Conservation (phyloP, 1,140 invertebrate species). For the Scaptodrosophila lebanonensis region DNA sequence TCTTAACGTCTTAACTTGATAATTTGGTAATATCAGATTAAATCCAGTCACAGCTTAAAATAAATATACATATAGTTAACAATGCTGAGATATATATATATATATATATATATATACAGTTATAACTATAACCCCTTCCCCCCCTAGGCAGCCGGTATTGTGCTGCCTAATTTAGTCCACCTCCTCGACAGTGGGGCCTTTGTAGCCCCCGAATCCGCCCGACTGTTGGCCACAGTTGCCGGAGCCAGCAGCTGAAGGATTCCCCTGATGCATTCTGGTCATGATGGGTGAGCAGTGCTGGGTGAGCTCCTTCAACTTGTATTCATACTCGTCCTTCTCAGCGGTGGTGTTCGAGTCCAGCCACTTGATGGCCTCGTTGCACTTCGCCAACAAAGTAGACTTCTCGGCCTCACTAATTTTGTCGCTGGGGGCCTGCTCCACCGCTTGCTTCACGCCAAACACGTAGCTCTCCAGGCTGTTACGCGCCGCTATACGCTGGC, state of each 20-base stretch:
- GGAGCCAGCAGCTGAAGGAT: slow-evolving; percentile 73
- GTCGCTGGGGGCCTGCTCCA: slow-evolving; percentile 78
- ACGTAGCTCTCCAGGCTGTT: slow-evolving; percentile 84
- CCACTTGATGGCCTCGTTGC: slow-evolving; percentile 81
- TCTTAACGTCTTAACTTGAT: too few species aligned
- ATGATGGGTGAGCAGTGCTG: slow-evolving; percentile 79
- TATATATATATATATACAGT: too few species aligned
- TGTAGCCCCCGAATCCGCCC: slow-evolving; percentile 76
- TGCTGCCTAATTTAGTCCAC: slow-evolving; percentile 83
- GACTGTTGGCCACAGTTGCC: slow-evolving; percentile 75
- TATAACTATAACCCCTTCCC: too few species aligned
- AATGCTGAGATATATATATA: too few species aligned
- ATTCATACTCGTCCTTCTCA: slow-evolving; percentile 83
- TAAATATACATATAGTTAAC: too few species aligned
- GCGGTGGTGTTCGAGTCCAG: slow-evolving; percentile 81
- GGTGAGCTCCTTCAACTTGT: slow-evolving; percentile 80
- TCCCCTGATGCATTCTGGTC: slow-evolving; percentile 78
- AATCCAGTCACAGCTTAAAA: too few species aligned
- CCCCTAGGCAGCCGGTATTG: too few species aligned
- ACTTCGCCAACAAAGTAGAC: slow-evolving; percentile 80
- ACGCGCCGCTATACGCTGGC: slow-evolving; percentile 80
- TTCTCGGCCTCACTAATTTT: slow-evolving; percentile 82
- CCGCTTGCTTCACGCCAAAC: slow-evolving; percentile 82
- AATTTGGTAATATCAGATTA: too few species aligned
- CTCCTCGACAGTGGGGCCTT: slow-evolving; percentile 84